Conservation (phyloP, 2,888 invertebrate genomes). For the Anodontia alba region DNA sequence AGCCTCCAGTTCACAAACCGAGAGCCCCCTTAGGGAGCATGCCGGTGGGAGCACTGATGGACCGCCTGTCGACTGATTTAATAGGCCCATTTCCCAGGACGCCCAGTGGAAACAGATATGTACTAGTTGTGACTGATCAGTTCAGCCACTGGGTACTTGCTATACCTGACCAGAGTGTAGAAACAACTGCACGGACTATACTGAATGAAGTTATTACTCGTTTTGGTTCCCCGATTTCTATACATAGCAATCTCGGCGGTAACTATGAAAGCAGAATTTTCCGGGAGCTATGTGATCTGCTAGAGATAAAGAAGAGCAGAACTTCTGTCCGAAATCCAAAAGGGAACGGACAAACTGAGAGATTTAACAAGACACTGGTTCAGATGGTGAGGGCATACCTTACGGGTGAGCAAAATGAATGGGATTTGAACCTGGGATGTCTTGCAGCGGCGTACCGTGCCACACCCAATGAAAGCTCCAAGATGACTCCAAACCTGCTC, state of each 20-base stretch:
- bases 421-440: slow-evolving; percentile 55
- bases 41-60: slow-evolving; percentile 45
- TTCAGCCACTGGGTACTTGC: slow-evolving; percentile 58
- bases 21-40: slow-evolving; percentile 37
- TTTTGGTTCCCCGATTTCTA: slow-evolving; percentile 36
- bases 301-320: slow-evolving; percentile 55
- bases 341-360: slow-evolving; percentile 50
- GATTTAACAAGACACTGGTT: slow-evolving; percentile 44
- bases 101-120: slow-evolving; percentile 50
- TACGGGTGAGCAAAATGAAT: slow-evolving; percentile 48
- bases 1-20: background rate
- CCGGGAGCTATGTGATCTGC: slow-evolving; percentile 43
- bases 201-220: slow-evolving; percentile 57
- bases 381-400: slow-evolving; percentile 51
- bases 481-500: slow-evolving; percentile 50
- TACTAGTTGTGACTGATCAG: slow-evolving; percentile 55
- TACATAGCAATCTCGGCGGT: slow-evolving; percentile 56
- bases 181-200: slow-evolving; percentile 43
- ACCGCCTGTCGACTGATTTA: slow-evolving; percentile 48
- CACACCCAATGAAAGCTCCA: slow-evolving; percentile 44
- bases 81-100: slow-evolving; percentile 57
- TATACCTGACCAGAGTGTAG: slow-evolving; percentile 50
- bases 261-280: slow-evolving; percentile 57
- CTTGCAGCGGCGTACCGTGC: slow-evolving; percentile 50
- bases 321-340: slow-evolving; percentile 47